A percentile compares a stretch with the other conserved stretches of the same genome.
These are phyloP conservation scores for Galendromus occidentalis DNA, from an alignment of 1,140 invertebrate species.

Conservation along the genomic window DNA sequence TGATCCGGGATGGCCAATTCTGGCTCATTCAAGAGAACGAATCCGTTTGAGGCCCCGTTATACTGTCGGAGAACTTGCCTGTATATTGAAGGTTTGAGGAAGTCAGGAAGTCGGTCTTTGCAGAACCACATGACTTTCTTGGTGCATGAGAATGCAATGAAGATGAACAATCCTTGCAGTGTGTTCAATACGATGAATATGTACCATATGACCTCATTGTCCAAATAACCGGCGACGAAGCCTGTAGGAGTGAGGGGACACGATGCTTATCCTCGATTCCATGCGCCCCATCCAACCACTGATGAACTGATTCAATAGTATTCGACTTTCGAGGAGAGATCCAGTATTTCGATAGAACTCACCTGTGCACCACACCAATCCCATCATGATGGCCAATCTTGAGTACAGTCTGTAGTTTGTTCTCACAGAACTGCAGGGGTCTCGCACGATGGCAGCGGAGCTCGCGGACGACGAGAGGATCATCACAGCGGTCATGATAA, in stretches of 20 bases:
- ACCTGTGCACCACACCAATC: background rate
- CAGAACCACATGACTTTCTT: conserved; percentile 11
- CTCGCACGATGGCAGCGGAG: conserved; percentile 24
- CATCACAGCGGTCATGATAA: conserved; percentile 32
- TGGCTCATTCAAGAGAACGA: too few relatives aligned
- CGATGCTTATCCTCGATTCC: background rate
- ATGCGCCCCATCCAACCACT: background rate
- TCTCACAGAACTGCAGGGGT: conserved; percentile 19
- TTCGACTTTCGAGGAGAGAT: background rate
- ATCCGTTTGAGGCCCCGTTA: too few relatives aligned
- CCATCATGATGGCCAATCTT: conserved; percentile 28
- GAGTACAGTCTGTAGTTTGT: conserved; percentile 36
- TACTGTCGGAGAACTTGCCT: background rate
- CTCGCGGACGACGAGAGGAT: conserved; percentile 32
- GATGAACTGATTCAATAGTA: background rate
- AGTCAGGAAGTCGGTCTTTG: conserved; percentile 2
- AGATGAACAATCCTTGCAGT: conserved; percentile 38
- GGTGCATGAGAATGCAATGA: conserved; percentile 34
- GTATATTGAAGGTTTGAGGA: conserved; percentile 4
- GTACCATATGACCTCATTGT: conserved; percentile 30
- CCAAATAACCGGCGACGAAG: conserved; percentile 23
- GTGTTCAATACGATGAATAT: conserved; percentile 36
- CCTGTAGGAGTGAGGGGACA: background rate
- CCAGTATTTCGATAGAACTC: background rate
- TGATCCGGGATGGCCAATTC: too few relatives aligned